A percentile compares a stretch with the other conserved stretches of the same genome.
phyloP scores from a whole-genome alignment of 92 coral and sea anemone genomes.

The Isaurus tuberculatus region DNA sequence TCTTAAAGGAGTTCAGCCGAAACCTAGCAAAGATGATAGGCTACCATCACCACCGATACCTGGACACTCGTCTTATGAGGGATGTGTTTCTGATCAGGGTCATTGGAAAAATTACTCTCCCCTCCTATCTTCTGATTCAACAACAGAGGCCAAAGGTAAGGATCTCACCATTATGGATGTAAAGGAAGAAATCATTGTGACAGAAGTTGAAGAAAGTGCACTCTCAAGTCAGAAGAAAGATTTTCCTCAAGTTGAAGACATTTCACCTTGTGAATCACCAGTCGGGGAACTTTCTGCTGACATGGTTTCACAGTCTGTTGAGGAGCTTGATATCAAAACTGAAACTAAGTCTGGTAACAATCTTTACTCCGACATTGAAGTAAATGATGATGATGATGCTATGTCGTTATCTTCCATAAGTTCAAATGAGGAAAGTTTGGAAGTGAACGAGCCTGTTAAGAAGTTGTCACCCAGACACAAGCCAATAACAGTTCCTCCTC shows the following conservation, averaged over 20 bases:
- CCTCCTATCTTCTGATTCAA: conserved; percentile 8
- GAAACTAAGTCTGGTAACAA: conserved; percentile 43
- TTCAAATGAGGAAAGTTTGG: conserved; percentile 96
- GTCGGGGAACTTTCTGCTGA: conserved; percentile 45
- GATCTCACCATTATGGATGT: conserved; percentile 43
- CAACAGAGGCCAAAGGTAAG: not conserved
- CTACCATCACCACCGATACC: conserved; percentile 8
- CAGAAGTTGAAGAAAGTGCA: conserved; percentile 30
- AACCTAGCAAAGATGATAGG: conserved; percentile 38
- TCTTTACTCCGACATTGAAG: conserved; percentile 79
- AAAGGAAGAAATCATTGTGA: conserved; percentile 46
- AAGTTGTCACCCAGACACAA: conserved; percentile 68
- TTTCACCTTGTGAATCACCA: conserved; percentile 96
- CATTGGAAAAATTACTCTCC: conserved; percentile 25
- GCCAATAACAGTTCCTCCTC: conserved; percentile 84
- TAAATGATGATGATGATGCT: conserved; percentile 91
- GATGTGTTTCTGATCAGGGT: conserved; percentile 29
- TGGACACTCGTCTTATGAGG: conserved; percentile 32
- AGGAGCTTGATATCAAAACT: conserved; percentile 38
- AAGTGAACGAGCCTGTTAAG: conserved; percentile 88
- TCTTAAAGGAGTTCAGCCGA: conserved; percentile 64
- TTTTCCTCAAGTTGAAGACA: conserved; percentile 89
- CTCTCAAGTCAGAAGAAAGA: conserved; percentile 32
- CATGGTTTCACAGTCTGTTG: conserved; percentile 27
- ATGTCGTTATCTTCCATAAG: conserved; percentile 99